phyloP scores from a whole-genome alignment of 1,140 invertebrate genomes.

The Drosophila lowei region DNA sequence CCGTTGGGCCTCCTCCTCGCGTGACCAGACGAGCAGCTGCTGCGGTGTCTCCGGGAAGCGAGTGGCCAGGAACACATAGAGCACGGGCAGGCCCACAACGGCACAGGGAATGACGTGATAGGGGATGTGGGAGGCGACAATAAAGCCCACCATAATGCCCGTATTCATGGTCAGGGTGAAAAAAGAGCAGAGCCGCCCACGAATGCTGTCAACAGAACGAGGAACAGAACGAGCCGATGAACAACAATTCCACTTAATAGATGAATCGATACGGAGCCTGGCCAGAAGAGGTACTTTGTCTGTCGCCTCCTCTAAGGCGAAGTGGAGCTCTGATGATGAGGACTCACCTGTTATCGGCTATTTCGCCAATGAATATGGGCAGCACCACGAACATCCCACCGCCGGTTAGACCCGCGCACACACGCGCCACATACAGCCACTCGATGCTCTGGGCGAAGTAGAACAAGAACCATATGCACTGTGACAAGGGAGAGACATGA shows the following conservation, averaged over 20 bases:
- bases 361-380: slow-evolving; percentile 79
- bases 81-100: slow-evolving; percentile 56
- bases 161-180: slow-evolving; percentile 60
- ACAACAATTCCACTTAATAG: no score
- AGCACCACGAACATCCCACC: slow-evolving; percentile 71
- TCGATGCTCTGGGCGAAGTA: slow-evolving; percentile 71
- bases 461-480: slow-evolving; percentile 73
- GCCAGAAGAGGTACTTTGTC: no score
- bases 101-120: slow-evolving; percentile 69
- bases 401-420: slow-evolving; percentile 79
- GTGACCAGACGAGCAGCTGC: slow-evolving; percentile 52
- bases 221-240: not conserved
- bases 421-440: slow-evolving; percentile 79
- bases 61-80: slow-evolving; percentile 48
- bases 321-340: no score
- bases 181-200: slow-evolving; percentile 70
- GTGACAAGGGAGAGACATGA: not conserved
- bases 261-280: no score
- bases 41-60: slow-evolving; percentile 72
- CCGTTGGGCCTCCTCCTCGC: slow-evolving; percentile 45
- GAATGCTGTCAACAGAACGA: slow-evolving; percentile 63
- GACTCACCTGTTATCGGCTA: slow-evolving; percentile 70
- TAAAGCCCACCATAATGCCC: slow-evolving; percentile 68
- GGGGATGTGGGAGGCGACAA: slow-evolving; percentile 63
- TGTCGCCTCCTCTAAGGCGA: no score